Conservation (phyloP, 2,888 invertebrate species). For the Tetramorium bicarinatum region DNA sequence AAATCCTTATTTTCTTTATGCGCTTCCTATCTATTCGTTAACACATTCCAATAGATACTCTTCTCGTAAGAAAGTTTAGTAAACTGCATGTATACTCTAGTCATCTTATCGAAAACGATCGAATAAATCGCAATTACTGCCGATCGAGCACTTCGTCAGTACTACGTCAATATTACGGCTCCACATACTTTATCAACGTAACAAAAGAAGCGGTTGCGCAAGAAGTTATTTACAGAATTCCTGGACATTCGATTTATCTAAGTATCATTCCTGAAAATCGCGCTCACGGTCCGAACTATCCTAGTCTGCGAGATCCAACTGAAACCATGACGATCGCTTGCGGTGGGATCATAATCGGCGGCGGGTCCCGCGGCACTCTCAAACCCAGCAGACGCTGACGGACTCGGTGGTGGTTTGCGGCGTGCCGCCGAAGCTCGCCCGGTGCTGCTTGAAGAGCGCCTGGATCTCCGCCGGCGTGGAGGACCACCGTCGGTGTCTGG, state of each 20-base stretch:
- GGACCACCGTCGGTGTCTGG: conserved; percentile 84
- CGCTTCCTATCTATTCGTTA: not conserved
- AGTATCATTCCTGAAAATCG: conserved; percentile 37
- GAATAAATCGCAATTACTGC: conserved; percentile 3
- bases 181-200: conserved; percentile 12
- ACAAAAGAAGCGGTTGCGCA: conserved; percentile 13
- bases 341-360: conserved; percentile 28
- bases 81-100: not conserved
- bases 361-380: conserved; percentile 41
- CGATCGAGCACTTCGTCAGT: no score
- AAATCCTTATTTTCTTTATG: conserved; percentile 19
- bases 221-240: conserved; percentile 43
- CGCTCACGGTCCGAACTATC: conserved; percentile 11
- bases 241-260: conserved; percentile 17
- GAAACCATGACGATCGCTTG: conserved; percentile 16
- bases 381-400: conserved; percentile 84
- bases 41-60: not conserved
- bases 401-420: conserved; percentile 79
- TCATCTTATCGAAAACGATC: not conserved
- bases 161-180: not conserved
- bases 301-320: conserved; percentile 5
- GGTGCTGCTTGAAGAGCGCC: conserved; percentile 81
- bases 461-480: conserved; percentile 84
- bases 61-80: conserved; percentile 6
- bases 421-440: conserved; percentile 77